Conservation (phyloP, 2,888 invertebrate genomes). For the Ophion slaviceki region DNA sequence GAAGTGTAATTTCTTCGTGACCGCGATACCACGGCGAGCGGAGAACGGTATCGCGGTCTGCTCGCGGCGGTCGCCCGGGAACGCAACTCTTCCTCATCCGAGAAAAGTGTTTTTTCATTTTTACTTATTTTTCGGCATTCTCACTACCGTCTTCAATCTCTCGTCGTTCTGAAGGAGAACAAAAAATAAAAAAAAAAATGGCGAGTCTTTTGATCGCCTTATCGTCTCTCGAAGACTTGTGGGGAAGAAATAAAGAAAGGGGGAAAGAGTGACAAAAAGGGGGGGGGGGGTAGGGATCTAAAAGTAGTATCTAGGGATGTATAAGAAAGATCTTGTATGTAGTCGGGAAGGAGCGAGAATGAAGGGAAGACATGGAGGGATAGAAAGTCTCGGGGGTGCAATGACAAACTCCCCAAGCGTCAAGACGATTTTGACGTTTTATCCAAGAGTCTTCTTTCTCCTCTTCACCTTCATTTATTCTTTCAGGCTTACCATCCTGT, state of each 20-base stretch:
- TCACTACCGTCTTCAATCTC: slow-evolving; percentile 22
- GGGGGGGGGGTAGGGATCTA: neutral
- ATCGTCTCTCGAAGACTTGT: slow-evolving; percentile 46
- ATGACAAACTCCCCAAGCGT: slow-evolving; percentile 59
- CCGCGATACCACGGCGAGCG: slow-evolving; percentile 14
- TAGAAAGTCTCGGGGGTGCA: slow-evolving; percentile 46
- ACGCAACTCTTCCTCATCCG: slow-evolving; percentile 22
- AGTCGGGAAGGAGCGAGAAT: neutral
- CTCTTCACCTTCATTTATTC: slow-evolving; percentile 53
- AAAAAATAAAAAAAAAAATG: slow-evolving; percentile 31
- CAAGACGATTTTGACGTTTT: slow-evolving; percentile 70
- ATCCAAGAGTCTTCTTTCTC: slow-evolving; percentile 41
- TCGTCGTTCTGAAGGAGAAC: neutral
- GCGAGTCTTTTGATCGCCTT: slow-evolving; percentile 47
- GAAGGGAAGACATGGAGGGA: neutral
- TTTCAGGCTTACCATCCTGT: slow-evolving; percentile 8
- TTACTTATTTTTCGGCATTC: neutral
- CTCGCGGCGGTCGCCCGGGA: slow-evolving; percentile 23
- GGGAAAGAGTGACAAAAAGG: neutral
- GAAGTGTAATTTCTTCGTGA: slow-evolving; percentile 48
- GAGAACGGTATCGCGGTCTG: slow-evolving; percentile 3
- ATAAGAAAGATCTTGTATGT: slow-evolving; percentile 38
- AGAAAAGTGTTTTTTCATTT: slow-evolving; percentile 24
- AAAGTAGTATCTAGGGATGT: slow-evolving; percentile 39
- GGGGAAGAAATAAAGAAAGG: slow-evolving; percentile 29